A percentile compares a stretch with the other conserved stretches of the same genome.
phyloP scores from a whole-genome alignment of 2,888 invertebrate species.

The Galerucella pusilla region DNA sequence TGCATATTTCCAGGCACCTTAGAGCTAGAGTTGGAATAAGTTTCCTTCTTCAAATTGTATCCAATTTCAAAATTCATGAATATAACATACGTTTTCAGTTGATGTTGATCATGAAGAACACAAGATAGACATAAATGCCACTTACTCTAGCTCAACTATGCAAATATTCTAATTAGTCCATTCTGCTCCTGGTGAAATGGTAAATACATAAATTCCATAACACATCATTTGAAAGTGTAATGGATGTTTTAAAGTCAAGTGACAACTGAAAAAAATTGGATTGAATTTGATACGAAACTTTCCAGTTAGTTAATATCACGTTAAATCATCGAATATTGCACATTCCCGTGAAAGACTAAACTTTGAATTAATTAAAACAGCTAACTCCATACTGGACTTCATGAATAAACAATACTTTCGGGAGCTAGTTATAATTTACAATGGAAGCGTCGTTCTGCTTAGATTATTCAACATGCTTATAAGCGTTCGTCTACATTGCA shows the following conservation, averaged over 20 bases:
- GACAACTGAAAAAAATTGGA: too few relatives aligned
- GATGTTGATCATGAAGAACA: neutral
- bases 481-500: neutral
- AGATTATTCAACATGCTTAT: neutral
- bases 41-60: neutral
- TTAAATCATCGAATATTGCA: neutral
- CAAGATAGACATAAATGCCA: neutral
- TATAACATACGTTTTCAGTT: neutral
- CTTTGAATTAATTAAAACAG: neutral
- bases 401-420: constrained; percentile 17
- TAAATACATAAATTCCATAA: neutral
- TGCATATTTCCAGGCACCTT: neutral
- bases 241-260: too few relatives aligned
- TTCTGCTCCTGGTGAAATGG: neutral
- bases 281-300: too few relatives aligned
- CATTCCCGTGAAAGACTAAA: neutral
- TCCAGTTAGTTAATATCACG: neutral
- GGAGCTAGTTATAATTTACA: neutral
- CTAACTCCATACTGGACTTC: constrained; percentile 4
- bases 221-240: neutral
- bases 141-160: neutral
- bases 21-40: neutral
- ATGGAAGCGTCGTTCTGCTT: neutral
- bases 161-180: neutral
- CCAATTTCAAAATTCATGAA: neutral